Conservation (phyloP, 2,113 vertebrate species). For the Oxyura jamaicensis region DNA sequence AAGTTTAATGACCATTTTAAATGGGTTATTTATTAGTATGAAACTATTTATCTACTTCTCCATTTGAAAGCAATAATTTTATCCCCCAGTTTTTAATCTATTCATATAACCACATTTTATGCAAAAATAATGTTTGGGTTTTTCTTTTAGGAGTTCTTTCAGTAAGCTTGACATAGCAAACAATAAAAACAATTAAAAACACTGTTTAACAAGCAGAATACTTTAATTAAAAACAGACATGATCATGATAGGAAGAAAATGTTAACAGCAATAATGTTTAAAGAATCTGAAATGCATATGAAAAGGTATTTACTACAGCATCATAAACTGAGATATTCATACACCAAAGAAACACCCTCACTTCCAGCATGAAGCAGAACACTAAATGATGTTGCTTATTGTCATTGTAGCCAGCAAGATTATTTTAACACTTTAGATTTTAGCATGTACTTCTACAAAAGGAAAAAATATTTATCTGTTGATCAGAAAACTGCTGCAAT, state of each 20-base stretch:
- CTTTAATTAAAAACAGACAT: not conserved
- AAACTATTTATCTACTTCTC: not conserved
- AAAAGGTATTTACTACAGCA: not conserved
- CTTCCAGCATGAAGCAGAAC: not conserved
- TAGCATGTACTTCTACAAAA: not conserved
- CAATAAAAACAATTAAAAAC: not conserved
- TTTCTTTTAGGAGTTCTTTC: not conserved
- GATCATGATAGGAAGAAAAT: not conserved
- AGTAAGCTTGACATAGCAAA: not conserved
- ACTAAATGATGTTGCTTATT: not conserved
- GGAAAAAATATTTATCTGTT: not conserved
- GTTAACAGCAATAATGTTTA: not conserved
- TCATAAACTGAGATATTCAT: not conserved
- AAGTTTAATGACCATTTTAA: not conserved
- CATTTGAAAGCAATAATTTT: not conserved
- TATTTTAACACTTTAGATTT: not conserved
- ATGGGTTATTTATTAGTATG: not conserved
- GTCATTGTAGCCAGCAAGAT: not conserved
- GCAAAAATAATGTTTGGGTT: not conserved
- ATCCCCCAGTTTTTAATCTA: not conserved
- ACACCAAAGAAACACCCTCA: not conserved
- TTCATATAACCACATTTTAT: not conserved
- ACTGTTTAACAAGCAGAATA: not conserved
- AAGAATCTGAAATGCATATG: not conserved
- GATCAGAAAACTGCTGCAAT: not conserved